These are phyloP conservation scores for Plebejus argus DNA, from an alignment of 2,888 invertebrate species.

Conservation along the genomic window DNA sequence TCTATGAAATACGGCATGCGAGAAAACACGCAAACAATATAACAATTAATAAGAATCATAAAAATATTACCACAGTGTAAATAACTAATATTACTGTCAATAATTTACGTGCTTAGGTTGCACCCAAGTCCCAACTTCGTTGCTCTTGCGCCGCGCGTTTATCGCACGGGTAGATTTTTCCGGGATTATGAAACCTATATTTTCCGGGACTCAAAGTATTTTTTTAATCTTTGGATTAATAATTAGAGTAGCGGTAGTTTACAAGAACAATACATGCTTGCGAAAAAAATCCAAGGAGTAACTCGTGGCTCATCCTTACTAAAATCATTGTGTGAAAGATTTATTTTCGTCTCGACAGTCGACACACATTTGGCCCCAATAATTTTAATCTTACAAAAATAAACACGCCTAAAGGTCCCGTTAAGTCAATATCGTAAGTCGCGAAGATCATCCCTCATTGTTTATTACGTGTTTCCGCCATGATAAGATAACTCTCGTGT, in stretches of 20 bases:
- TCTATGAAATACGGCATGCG: background rate
- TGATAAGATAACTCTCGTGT: constrained; percentile 47
- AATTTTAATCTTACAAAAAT: constrained; percentile 24
- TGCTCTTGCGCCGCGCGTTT: no score
- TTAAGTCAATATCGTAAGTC: constrained; percentile 36
- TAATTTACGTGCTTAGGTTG: no score
- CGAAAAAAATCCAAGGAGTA: background rate
- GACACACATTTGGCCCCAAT: background rate
- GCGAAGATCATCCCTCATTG: constrained; percentile 42
- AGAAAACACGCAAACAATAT: background rate
- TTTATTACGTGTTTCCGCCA: constrained; percentile 42
- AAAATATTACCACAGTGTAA: no score
- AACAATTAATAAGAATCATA: no score
- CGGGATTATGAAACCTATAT: no score
- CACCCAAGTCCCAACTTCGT: no score
- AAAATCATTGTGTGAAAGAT: background rate
- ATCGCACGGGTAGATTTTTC: no score
- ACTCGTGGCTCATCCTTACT: background rate
- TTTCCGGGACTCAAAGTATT: no score
- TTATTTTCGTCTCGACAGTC: constrained; percentile 9
- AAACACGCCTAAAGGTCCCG: constrained; percentile 30
- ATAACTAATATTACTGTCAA: no score
- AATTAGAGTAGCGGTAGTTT: no score
- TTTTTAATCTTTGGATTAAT: no score
- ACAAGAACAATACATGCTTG: background rate